These are phyloP conservation scores for Ibycter americanus DNA, from an alignment of 2,797 vertebrate species.

Conservation along the genomic window DNA sequence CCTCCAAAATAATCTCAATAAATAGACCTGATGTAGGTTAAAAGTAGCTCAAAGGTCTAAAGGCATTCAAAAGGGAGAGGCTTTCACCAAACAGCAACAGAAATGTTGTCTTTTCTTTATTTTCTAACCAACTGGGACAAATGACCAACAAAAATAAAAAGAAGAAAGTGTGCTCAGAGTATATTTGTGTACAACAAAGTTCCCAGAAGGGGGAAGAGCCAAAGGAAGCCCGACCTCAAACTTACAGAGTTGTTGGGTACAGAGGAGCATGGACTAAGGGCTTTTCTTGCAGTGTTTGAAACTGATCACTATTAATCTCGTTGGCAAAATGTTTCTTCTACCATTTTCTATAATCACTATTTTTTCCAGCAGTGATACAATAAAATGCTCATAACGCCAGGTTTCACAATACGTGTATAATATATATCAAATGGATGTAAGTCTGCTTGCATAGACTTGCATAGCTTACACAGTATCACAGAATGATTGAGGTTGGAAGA, in stretches of 20 bases:
- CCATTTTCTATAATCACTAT: neutral
- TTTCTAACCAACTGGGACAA: neutral
- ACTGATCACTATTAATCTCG: neutral
- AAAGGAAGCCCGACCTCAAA: neutral
- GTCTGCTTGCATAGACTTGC: neutral
- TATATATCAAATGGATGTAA: neutral
- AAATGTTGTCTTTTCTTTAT: neutral
- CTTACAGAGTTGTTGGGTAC: neutral
- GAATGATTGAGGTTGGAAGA: too few relatives aligned
- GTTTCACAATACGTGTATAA: neutral
- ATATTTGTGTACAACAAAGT: neutral
- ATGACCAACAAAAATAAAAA: neutral
- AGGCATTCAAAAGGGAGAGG: neutral
- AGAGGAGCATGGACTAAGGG: neutral
- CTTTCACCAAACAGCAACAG: neutral
- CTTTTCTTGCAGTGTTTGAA: neutral
- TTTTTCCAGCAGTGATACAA: neutral
- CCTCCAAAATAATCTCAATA: neutral
- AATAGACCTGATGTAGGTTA: neutral
- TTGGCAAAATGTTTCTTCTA: neutral
- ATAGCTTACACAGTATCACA: neutral
- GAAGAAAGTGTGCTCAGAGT: accelerated
- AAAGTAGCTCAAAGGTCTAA: neutral
- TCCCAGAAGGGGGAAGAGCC: neutral
- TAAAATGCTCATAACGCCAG: neutral